Base-by-base conservation (phyloP, 2,888 invertebrate genomes). In the Perdita meconis region DNA sequence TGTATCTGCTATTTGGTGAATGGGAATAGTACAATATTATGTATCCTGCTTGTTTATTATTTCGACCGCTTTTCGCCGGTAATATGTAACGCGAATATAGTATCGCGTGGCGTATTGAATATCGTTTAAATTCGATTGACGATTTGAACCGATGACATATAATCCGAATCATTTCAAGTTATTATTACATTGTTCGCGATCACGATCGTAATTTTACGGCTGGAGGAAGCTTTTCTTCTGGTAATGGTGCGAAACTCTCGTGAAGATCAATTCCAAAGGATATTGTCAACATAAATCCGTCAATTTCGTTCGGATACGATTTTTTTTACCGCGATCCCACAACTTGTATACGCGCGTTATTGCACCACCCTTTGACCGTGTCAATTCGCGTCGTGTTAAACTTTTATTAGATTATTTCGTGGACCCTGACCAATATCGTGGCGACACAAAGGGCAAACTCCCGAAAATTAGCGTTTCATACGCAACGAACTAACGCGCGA, bases 1-100 rank as follows among this genome's bases (percentile, higher is more conserved):
- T 84, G 66, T 81, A 57, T 55, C 44, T 64, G 68, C 16, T 67
- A 50, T 82, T 83, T 72, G 60, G 38, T 69, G 55, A 84, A 81
- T 50, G 55, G 19, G 71, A 67, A 75, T 63, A 74, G 74, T n/a
- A 68, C 72, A 69, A 78, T 78, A 81, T 81, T 78, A 69, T 70
- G 65, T 50, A 22, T 44, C 22, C 34, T 26, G 47, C 12, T 22
- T 70, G 64, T 71, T 77, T 74, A 68, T 81, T 75, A 78, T 78
- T 81, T 60, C 71, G 53, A 63, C 13, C 16, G 50, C 53, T 60
- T 70, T 64, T 44, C 55, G 50, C 38, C 24, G 44, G 42, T 38
- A 26, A 70, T 70, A 57, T 44, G 63, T 69, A 71, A 75, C 50
- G 44, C 38, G 50, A 53, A 44, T 47, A 42, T 26, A 57, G 42